A percentile compares a stretch with the other conserved stretches of the same genome.
These are phyloP conservation scores for Ochropleura leucogaster DNA, from an alignment of 2,888 invertebrate species.

Conservation along the genomic window DNA sequence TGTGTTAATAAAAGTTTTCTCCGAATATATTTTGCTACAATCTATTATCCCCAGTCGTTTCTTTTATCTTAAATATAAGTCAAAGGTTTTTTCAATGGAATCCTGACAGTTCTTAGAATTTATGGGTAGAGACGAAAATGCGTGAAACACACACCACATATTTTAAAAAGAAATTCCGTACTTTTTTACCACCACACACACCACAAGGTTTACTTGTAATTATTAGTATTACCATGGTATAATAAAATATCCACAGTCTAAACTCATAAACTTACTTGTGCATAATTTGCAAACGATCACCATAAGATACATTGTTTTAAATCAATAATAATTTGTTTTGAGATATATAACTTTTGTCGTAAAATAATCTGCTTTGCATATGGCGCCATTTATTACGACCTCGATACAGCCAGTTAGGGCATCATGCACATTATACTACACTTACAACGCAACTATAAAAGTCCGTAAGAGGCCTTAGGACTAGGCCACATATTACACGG, in stretches of 20 bases:
- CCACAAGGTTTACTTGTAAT: no score
- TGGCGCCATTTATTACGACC: conserved; percentile 35
- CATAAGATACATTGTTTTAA: neutral
- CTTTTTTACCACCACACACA: neutral
- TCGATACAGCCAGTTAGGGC: conserved; percentile 24
- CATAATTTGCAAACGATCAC: neutral
- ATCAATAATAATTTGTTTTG: conserved; percentile 9
- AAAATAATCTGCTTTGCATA: conserved; percentile 39
- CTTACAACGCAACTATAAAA: conserved; percentile 5
- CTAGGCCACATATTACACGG: no score
- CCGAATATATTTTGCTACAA: no score
- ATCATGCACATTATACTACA: conserved; percentile 1
- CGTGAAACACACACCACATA: neutral
- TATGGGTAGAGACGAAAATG: neutral
- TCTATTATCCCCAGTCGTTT: no score
- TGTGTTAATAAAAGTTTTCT: no score
- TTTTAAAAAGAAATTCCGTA: neutral
- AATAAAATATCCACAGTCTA: neutral
- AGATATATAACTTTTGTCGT: conserved; percentile 43
- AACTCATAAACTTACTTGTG: neutral
- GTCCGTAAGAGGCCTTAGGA: neutral
- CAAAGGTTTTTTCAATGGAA: neutral
- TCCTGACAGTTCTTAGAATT: neutral
- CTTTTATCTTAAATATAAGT: neutral
- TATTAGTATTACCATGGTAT: neutral